Evolutionary conservation across 2,888 invertebrate genomes (phyloP).

Genomic region (Meteorus colon): DNA sequence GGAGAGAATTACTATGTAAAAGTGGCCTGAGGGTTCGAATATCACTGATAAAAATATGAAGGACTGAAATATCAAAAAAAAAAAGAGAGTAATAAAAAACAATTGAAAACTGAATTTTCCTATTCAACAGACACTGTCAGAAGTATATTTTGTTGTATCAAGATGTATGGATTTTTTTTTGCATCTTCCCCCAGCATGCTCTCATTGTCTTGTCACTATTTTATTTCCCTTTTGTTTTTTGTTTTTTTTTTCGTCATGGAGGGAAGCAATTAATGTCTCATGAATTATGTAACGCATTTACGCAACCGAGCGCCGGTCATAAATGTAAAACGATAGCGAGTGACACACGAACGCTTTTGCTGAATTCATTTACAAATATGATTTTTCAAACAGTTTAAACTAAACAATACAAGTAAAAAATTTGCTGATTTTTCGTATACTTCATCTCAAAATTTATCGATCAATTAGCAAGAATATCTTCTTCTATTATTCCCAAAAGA

Average conservation of each 20-base stretch:
- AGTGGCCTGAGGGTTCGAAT: conserved; percentile 35
- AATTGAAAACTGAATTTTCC: neutral
- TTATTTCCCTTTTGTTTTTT: neutral
- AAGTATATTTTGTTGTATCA: neutral
- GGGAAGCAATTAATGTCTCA: conserved; percentile 49
- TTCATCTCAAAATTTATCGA: too few relatives aligned
- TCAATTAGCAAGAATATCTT: too few relatives aligned
- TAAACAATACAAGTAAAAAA: too few relatives aligned
- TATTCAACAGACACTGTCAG: neutral
- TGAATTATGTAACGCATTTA: conserved; percentile 48
- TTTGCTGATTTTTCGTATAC: too few relatives aligned
- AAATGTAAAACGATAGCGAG: conserved; percentile 46
- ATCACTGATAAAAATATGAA: conserved; percentile 11
- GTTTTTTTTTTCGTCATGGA: neutral
- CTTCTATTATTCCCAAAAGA: too few relatives aligned
- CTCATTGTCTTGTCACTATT: neutral
- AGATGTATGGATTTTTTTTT: neutral
- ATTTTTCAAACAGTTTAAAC: neutral
- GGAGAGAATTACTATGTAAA: neutral
- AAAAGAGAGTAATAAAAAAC: conserved; percentile 1
- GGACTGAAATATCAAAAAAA: conserved; percentile 23
- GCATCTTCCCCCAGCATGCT: neutral
- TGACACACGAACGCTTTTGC: conserved; percentile 13
- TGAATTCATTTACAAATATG: neutral
- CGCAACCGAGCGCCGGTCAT: conserved; percentile 43